Conservation (phyloP, 2,888 invertebrate genomes). For the Diplolepis rosae region DNA sequence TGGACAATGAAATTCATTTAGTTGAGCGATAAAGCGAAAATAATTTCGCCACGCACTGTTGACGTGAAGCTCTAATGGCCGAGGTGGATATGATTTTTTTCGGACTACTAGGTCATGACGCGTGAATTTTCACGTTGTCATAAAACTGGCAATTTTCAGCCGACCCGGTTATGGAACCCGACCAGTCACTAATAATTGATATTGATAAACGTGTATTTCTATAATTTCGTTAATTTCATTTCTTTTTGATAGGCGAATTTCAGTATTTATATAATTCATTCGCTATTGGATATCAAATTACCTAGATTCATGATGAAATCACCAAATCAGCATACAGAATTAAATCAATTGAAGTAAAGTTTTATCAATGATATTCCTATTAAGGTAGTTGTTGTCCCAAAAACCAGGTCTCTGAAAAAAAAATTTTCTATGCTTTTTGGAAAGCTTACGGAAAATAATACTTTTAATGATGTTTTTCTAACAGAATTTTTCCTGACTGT, state of each 20-base stretch:
- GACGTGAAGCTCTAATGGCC: constrained; percentile 42
- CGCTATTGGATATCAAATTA: no score
- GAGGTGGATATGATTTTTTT: constrained; percentile 31
- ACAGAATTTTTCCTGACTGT: no score
- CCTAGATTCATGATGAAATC: no score
- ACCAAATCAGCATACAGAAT: no score
- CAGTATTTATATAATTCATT: not conserved
- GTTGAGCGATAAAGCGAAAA: constrained; percentile 50
- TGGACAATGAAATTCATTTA: constrained; percentile 50
- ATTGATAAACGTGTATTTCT: constrained; percentile 20
- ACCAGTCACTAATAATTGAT: constrained; percentile 24
- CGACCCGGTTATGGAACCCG: constrained; percentile 10
- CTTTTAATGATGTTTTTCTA: no score
- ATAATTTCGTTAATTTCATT: not conserved
- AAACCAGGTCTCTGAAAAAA: no score
- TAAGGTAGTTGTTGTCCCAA: no score
- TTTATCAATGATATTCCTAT: no score
- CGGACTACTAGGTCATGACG: constrained; percentile 22
- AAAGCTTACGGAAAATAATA: no score
- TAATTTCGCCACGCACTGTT: constrained; percentile 43
- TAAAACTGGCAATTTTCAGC: constrained; percentile 24
- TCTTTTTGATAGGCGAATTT: not conserved
- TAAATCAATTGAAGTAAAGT: no score
- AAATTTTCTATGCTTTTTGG: no score
- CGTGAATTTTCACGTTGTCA: constrained; percentile 25